Base-by-base conservation (phyloP, 92 coral and sea anemone genomes). In the Umimayanthus kanabou region DNA sequence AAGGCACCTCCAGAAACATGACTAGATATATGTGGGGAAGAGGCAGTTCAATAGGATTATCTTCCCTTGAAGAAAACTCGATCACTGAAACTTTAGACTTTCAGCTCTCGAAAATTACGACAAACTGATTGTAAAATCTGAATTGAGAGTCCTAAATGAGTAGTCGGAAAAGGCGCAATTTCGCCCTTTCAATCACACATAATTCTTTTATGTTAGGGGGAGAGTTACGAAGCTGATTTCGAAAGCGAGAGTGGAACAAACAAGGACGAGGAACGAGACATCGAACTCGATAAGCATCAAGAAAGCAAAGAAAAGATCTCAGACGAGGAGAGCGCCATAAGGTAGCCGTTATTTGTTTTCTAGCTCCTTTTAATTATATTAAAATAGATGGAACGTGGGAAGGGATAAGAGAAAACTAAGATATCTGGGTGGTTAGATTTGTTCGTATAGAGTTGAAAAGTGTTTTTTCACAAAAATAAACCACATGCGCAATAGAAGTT, bases 241-340 rank as follows among this genome's bases (percentile, higher is more conserved):
- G 86, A 82, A 82, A 82, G 86, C 77, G 86, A 66, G 4, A 82
- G 76, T 82, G 76, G 26, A 25, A 66, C 86, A 67, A 82, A 66
- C 58, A 14, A 67, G 65, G 86, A 67, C 39, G 73, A 61, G 23
- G 85, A 61, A 81, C 23, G n/a, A 67, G 40, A 82, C 1, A 69
- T n/a, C 8, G 57, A 82, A 16, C 39, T 23, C 76, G 61, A 39
- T 43, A 47, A 82, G 25, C 40, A 65, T 4, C 61, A 67, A 23
- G 42, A 37, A n/a, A 45, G 66, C 58, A 71, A 82, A 14, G 76
- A 82, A n/a, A 67, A 4, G 14, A 23, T 16, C 26, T 82, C 86
- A 6, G 76, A 82, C 57, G 73, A 43, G 39, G 76, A 82, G 16
- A 37, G 37, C 72, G 25, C 77, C 9, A n/a, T 4, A 11, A 67